Evolutionary conservation across 2,888 invertebrate genomes (phyloP).

Genomic region (Heliconius ismenius): DNA sequence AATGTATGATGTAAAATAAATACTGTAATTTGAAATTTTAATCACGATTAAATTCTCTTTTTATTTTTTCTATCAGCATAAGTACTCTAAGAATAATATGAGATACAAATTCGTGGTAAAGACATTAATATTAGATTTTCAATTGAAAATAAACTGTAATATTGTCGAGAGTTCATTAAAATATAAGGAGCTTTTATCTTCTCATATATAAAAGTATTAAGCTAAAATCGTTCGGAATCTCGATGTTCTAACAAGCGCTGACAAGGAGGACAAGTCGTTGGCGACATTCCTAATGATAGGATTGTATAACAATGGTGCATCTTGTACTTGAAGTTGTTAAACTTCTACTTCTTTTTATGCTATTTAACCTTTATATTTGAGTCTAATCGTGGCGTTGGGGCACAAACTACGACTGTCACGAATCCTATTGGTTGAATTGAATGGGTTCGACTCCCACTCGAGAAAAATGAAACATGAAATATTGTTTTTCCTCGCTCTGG

Average conservation of each 20-base stretch:
- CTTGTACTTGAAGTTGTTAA: slow-evolving; percentile 22
- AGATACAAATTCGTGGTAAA: background rate
- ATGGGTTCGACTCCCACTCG: too few species aligned
- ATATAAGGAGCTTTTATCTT: slow-evolving; percentile 8
- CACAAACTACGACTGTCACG: too few species aligned
- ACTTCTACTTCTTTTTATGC: background rate
- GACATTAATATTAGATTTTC: background rate
- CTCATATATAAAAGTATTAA: slow-evolving; percentile 22
- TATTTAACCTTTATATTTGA: slow-evolving; percentile 18
- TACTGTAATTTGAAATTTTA: background rate
- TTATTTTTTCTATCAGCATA: background rate
- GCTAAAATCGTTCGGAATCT: slow-evolving; percentile 21
- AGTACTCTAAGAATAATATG: background rate
- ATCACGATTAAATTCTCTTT: background rate
- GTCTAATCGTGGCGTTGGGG: too few species aligned
- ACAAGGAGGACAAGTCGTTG: slow-evolving; percentile 31
- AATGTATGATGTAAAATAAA: slow-evolving; percentile 4
- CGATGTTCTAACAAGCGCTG: slow-evolving; percentile 35
- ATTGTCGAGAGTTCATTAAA: background rate
- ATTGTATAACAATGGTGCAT: slow-evolving; percentile 34
- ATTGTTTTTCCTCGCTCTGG: too few species aligned
- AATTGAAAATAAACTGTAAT: slow-evolving; percentile 7
- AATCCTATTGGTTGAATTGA: too few species aligned
- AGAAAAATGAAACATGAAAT: too few species aligned
- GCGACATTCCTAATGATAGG: slow-evolving; percentile 37